A percentile compares a stretch with the other conserved stretches of the same genome.
These are phyloP conservation scores for Cariama cristata DNA, from an alignment of 2,113 vertebrate species.

Conservation along the genomic window DNA sequence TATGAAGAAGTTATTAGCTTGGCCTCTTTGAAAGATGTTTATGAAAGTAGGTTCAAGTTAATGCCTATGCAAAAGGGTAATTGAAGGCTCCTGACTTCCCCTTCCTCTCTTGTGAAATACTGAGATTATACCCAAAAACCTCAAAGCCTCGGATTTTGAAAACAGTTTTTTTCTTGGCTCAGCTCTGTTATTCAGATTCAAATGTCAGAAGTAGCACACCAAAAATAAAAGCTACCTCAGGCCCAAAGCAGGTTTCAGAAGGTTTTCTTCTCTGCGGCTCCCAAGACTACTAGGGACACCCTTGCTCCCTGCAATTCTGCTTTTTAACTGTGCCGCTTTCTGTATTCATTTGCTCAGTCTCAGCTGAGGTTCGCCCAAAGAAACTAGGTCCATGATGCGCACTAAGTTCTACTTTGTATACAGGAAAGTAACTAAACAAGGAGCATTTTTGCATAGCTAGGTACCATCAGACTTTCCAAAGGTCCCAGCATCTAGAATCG, in stretches of 20 bases:
- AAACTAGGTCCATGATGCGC: background rate
- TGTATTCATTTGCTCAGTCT: background rate
- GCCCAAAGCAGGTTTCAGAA: background rate
- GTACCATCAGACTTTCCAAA: background rate
- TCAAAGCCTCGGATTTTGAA: background rate
- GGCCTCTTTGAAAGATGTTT: background rate
- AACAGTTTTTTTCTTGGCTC: background rate
- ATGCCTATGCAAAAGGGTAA: background rate
- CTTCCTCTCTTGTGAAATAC: background rate
- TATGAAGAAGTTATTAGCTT: background rate
- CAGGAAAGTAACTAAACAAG: background rate
- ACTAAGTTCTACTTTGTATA: background rate
- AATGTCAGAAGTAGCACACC: background rate
- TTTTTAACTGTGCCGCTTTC: background rate
- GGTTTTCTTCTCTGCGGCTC: background rate
- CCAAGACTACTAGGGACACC: background rate
- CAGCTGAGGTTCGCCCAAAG: background rate
- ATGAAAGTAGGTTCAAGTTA: background rate
- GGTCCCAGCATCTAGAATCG: background rate
- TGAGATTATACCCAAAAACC: background rate
- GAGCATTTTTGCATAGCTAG: background rate
- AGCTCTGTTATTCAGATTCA: background rate
- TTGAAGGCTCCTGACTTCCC: background rate
- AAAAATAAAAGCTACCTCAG: background rate
- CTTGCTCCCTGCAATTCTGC: background rate